These are phyloP conservation scores for Penaeus monodon DNA, from an alignment of 2,888 invertebrate species.

Conservation along the genomic window DNA sequence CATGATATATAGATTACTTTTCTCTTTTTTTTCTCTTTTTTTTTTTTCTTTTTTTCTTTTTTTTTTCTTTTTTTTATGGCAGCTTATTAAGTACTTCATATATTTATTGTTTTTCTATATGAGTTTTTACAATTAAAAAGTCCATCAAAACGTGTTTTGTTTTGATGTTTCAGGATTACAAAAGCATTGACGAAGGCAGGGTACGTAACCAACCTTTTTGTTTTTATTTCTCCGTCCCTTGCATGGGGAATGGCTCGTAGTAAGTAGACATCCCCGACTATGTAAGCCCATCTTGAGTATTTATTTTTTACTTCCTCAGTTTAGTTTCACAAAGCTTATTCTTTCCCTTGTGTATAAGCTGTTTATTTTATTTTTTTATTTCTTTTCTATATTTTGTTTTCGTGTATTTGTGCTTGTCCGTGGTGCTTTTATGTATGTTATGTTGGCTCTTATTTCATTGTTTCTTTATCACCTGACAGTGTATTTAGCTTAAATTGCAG, in stretches of 20 bases:
- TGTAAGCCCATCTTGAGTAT: too few relatives aligned
- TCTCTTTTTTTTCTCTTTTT: not conserved
- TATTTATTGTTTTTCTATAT: conserved; percentile 19
- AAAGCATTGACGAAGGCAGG: conserved; percentile 54
- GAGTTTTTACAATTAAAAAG: conserved; percentile 25
- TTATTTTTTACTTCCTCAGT: not conserved
- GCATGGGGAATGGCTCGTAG: conserved; percentile 50
- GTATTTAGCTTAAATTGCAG: too few relatives aligned
- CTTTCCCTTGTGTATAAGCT: too few relatives aligned
- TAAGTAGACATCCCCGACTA: too few relatives aligned
- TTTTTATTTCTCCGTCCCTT: conserved; percentile 39
- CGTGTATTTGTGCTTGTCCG: too few relatives aligned
- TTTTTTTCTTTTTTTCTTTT: not conserved
- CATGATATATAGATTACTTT: not conserved
- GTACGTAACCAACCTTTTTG: conserved; percentile 48
- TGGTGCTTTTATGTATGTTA: too few relatives aligned
- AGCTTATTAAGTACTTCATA: conserved; percentile 22
- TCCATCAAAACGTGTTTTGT: conserved; percentile 53
- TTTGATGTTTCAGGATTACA: conserved; percentile 63
- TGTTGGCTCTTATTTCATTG: too few relatives aligned
- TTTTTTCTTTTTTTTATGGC: not conserved
- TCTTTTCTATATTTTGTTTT: too few relatives aligned
- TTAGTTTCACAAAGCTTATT: conserved; percentile 17
- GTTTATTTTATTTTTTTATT: too few relatives aligned
- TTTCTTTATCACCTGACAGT: too few relatives aligned